phyloP scores from a whole-genome alignment of 1,140 invertebrate species.

The Drosophila rhopaloa region DNA sequence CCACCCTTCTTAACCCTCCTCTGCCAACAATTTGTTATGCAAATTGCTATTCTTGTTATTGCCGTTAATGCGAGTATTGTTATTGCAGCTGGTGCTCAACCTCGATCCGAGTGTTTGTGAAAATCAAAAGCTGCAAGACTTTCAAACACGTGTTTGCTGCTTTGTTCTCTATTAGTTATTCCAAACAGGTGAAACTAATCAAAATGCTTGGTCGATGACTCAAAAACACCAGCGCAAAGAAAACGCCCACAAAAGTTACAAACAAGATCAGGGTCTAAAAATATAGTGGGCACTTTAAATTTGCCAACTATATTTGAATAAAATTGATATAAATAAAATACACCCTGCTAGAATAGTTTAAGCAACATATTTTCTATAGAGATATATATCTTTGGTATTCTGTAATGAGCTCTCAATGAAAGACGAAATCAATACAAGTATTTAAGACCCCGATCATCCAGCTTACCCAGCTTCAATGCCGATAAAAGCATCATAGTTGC shows the following conservation, averaged over 20 bases:
- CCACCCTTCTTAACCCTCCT: background rate
- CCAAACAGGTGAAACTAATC: constrained; percentile 67
- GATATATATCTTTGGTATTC: background rate
- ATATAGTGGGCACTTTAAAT: background rate
- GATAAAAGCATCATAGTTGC: constrained; percentile 84
- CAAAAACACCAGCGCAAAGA: constrained; percentile 20
- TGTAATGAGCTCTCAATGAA: background rate
- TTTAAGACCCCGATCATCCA: background rate
- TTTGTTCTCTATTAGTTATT: constrained; percentile 12
- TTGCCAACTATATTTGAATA: too few relatives aligned
- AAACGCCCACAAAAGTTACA: constrained; percentile 57
- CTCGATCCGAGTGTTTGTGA: constrained; percentile 35
- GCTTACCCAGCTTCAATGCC: constrained; percentile 83
- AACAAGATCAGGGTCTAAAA: constrained; percentile 38
- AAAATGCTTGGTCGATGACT: constrained; percentile 46
- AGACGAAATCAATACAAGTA: background rate
- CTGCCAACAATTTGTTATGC: constrained; percentile 71
- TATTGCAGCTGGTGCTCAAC: constrained; percentile 45
- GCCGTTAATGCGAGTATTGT: constrained; percentile 36
- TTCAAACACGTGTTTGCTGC: constrained; percentile 72
- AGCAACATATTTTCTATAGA: too few relatives aligned
- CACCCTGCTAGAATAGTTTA: too few relatives aligned
- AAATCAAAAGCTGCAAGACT: constrained; percentile 57
- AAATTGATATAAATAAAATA: too few relatives aligned
- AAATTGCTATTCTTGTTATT: constrained; percentile 63